Evolutionary conservation across 2,113 vertebrate species (phyloP), one percentile per base, ranked within the genome.

Genomic region (Scomber japonicus): DNA sequence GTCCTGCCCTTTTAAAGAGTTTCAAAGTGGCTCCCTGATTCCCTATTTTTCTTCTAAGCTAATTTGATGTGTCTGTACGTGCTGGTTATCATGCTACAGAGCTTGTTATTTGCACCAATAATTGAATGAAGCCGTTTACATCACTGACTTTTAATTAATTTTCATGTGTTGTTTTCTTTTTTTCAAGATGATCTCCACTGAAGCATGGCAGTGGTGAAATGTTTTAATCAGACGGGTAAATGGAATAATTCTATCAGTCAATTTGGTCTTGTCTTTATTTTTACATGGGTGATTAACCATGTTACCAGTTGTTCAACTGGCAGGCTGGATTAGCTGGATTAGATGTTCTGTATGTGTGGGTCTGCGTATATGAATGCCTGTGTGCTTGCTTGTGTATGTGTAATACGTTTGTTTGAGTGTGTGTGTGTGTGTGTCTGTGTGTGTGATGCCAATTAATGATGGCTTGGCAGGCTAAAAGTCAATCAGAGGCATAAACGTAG

Each of bases 201-300:
- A 84, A 90, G 78, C 92, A 71, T 93, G 87, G 82, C 91, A 74
- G 74, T 61, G 66, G 66, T 76, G 86, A 91, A 88, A 91, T 85
- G 89, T 91, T 92, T 93, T 91, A 91, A 93, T 94, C 90, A 91
- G 76, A 80, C 55, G 48, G 56, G 74, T 91, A 93, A 93, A 92
- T 93, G 85, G 60, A 92, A 94, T 93, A 88, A 90, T 89, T 92
- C 87, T 90, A 91, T 92, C 92, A 92, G 88, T 90, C 89, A 88
- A 84, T 92, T 89, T 91, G 84, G 92, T 91, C 89, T 90, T 84
- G 90, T 91, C 89, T 87, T 86, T 91, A 86, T 91, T 93, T 91
- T 91, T 86, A 89, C 92, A 92, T 75, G 89, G 93, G 74, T 91
- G 91, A 94, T 93, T 92, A 93, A 87, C 75, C 86, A 81, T 90